Percentiles rank a stretch among this genome's conserved stretches.
Evolutionary conservation across 2,797 vertebrate genomes (phyloP).

Genomic region (Micropoecilia bifurca): DNA sequence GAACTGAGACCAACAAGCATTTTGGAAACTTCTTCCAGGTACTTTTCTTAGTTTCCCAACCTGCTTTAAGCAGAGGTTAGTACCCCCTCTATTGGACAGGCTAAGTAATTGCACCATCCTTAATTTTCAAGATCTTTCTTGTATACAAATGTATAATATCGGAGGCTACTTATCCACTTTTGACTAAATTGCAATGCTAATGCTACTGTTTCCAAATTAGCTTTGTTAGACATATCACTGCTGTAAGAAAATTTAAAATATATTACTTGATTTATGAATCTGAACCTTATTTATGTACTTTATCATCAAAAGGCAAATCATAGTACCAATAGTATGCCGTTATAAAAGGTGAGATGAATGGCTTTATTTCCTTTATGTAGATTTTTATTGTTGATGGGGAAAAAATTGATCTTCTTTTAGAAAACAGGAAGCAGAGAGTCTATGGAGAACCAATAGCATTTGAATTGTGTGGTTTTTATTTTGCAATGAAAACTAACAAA

Average conservation of each 20-base stretch:
- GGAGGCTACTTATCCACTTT: neutral
- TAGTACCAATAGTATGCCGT: slow-evolving; percentile 65
- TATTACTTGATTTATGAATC: neutral
- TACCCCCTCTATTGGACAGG: neutral
- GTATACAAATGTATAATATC: neutral
- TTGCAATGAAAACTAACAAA: neutral
- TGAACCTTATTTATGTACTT: no score
- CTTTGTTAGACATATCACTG: no score
- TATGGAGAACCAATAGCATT: slow-evolving; percentile 44
- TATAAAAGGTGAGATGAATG: slow-evolving; percentile 54
- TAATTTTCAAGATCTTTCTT: neutral
- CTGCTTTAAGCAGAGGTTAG: neutral
- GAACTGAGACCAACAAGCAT: neutral
- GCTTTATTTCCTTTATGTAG: neutral
- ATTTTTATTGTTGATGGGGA: neutral
- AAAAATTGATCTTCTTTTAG: neutral
- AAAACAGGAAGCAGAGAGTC: slow-evolving; percentile 56
- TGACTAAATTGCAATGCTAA: neutral
- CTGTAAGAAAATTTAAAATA: neutral
- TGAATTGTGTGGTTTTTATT: neutral
- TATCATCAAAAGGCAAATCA: neutral
- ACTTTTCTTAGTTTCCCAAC: neutral
- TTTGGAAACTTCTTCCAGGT: neutral
- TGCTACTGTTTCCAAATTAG: neutral
- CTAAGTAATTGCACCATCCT: neutral